Base-by-base conservation (phyloP, 2,888 invertebrate genomes). In the Caradrina clavipalpis region DNA sequence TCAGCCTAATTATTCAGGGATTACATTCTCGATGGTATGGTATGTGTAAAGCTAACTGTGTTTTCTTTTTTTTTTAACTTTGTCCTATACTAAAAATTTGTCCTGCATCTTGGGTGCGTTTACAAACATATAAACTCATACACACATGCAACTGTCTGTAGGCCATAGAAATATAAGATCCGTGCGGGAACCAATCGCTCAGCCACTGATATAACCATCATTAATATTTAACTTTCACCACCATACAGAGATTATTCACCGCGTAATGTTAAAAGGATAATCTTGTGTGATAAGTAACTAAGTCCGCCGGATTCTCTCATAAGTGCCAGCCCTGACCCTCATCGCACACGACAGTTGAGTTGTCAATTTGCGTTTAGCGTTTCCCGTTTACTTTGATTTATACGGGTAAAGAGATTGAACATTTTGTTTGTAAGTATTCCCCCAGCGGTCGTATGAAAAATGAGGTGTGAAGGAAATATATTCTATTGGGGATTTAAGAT, bases 301-400 rank as follows among this genome's bases (percentile, higher is more conserved):
- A 84, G 76, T 75, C 79, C 69, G 56, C 55, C 58, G 81, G 79
- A 84, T 86, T 88, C 84, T 80, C 85, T 86, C 80, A 83, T 81
- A 85, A 84, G 86, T 77, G 84, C 19, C 45, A 63, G 58, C 64
- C 76, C 71, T 73, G 82, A 89, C 91, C 90, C 90, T 88, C 85
- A 88, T 90, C 90, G 78, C 74, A 72, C 71, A 70, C 86, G 91
- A 90, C 90, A 90, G 88, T 91, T 88, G 86, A 88, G 86, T 87
- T 90, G 90, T 90, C 91, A 91, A 91, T 91, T 91, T 90, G 88
- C 89, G 88, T 91, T 90, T 88, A 88, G 81, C 87, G 83, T 85
- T 87, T 88, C 87, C 81, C 83, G 81, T 84, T 87, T 80, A 78
- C 82, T 86, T 87, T 89, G 91, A 91, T 91, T 90, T 90, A 90